Evolutionary conservation across 1,140 invertebrate species (phyloP).

Genomic region (Drosophila ogumai): DNA sequence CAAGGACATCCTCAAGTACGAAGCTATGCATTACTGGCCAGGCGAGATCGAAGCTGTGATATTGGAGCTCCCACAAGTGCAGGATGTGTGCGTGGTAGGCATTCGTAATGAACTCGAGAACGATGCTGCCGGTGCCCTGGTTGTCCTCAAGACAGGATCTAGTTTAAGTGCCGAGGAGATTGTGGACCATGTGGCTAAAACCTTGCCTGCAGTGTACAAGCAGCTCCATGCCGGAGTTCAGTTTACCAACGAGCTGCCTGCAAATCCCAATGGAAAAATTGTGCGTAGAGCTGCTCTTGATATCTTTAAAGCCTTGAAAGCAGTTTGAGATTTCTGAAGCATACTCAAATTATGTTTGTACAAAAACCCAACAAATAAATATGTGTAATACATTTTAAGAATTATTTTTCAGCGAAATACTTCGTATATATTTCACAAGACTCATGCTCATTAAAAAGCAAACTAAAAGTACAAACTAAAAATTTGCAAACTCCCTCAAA

Average conservation of each 20-base stretch:
- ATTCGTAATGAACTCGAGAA: conserved; percentile 52
- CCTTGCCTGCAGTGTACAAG: not conserved
- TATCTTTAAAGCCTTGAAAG: not conserved
- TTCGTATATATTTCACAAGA: too few species aligned
- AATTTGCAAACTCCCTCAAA: not conserved
- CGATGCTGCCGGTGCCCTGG: conserved; percentile 60
- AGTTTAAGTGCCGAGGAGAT: conserved; percentile 18
- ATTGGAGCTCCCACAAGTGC: conserved; percentile 40
- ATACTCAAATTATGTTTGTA: too few species aligned
- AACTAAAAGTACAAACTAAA: conserved; percentile 14
- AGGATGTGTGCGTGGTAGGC: conserved; percentile 63
- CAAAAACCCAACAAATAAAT: too few species aligned
- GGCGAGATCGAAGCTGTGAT: conserved; percentile 62
- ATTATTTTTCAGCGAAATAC: not conserved
- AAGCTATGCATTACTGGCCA: conserved; percentile 73
- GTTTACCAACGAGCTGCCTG: not conserved
- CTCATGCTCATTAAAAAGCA: too few species aligned
- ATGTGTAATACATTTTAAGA: too few species aligned
- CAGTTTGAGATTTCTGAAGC: not conserved
- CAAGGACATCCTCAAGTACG: conserved; percentile 91
- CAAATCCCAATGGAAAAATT: not conserved
- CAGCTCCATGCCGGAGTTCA: not conserved
- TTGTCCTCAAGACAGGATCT: conserved; percentile 27
- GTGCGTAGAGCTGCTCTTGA: not conserved
- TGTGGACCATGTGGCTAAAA: not conserved